phyloP scores from a whole-genome alignment of 2,888 invertebrate species.

The Nomada ferruginata region DNA sequence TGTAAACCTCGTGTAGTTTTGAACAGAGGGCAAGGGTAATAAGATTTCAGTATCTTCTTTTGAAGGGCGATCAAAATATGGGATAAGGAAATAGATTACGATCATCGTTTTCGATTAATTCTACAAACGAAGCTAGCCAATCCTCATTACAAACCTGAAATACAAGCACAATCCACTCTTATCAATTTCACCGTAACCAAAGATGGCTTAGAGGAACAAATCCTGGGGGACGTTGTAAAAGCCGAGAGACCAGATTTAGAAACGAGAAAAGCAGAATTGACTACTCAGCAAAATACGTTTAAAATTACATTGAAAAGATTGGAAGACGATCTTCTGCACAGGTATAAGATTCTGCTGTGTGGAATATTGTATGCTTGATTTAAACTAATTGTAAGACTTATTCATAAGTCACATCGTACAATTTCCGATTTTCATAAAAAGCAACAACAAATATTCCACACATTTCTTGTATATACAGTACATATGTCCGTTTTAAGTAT shows the following conservation, averaged over 20 bases:
- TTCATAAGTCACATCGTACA: no score
- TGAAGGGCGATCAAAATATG: slow-evolving; percentile 91
- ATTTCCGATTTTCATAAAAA: no score
- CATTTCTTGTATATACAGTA: no score
- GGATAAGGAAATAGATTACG: slow-evolving; percentile 96
- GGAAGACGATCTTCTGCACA: slow-evolving; percentile 95
- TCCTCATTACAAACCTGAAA: slow-evolving; percentile 98
- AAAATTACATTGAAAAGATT: slow-evolving; percentile 95
- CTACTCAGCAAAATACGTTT: slow-evolving; percentile 96
- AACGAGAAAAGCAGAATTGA: slow-evolving; percentile 91
- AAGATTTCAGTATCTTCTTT: background rate
- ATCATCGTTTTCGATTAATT: slow-evolving; percentile 92
- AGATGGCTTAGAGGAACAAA: slow-evolving; percentile 96
- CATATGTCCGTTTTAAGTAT: no score
- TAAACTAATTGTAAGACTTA: no score
- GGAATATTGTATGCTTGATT: no score
- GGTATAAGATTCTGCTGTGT: slow-evolving; percentile 62
- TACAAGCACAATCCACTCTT: slow-evolving; percentile 97
- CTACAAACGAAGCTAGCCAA: slow-evolving; percentile 97
- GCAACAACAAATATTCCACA: no score
- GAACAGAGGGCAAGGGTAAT: no score
- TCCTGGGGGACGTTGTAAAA: slow-evolving; percentile 96
- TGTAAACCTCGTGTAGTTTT: no score
- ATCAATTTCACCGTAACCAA: slow-evolving; percentile 98
- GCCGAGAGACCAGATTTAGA: slow-evolving; percentile 97